Base-by-base conservation (phyloP, 2,888 invertebrate species). In the Criorhina ranunculi region DNA sequence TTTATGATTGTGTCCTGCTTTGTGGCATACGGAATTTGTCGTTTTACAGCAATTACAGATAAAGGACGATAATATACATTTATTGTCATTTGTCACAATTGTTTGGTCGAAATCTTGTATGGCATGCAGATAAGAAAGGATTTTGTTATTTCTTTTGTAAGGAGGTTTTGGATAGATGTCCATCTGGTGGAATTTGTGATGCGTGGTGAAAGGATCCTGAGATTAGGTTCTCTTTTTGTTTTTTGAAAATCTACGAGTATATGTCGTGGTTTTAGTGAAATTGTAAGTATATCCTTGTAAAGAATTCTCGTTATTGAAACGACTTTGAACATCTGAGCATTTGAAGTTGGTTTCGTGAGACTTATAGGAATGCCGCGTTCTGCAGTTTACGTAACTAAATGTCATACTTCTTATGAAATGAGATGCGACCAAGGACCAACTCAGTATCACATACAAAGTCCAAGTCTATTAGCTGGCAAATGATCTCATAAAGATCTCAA, bases 11-110 rank as follows among this genome's bases (percentile, higher is more conserved):
- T 60, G 42, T 49, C 51, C 49, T 49, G 24, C 53, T 70, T 81
- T 81, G 75, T 75, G 49, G 51, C 62, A 64, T 53, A n/a, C 40
- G 12, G 46, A 69, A 76, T 64, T 81, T 81, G 76, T 81, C 76
- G 64, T 73, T 83, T 73, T 73, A 73, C 78, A 78, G 67, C 78
- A 83, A 83, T 83, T 83, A 75, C 19, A 37, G 29, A 64, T 64
- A 62, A 73, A 62, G 67, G 78, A 69, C 53, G 55, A 77, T 67
- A 66, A 66, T 69, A 53, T 60, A 37, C 66, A 42, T 57, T 78
- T 78, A 60, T 82, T 78, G 51, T 59, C 33, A 62, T 67, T 67
- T 53, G 31, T n/a, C n/a, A 57, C 67, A 72, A 78, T 67, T 78
- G 67, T 57, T 67, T 67, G 15, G 15, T 8, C 9, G 6, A 9